Conservation (phyloP, 1,140 invertebrate genomes). For the Reticulitermes speratus region DNA sequence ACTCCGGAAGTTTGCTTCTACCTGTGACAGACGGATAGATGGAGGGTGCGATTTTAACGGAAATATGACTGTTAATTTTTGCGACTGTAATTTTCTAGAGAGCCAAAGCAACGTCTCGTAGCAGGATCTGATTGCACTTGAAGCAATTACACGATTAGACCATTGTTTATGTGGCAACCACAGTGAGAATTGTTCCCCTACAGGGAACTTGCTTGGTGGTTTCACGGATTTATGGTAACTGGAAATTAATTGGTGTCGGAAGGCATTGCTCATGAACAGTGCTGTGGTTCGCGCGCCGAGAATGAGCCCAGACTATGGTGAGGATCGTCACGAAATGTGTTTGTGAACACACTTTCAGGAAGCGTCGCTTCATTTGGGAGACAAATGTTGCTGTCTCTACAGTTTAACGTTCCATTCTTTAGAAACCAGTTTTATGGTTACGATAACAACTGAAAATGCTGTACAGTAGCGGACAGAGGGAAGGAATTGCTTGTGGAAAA, state of each 20-base stretch:
- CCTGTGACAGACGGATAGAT: not conserved
- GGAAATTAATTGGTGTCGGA: constrained; percentile 1
- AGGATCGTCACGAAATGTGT: not conserved
- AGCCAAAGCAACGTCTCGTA: not conserved
- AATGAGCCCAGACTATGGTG: not conserved
- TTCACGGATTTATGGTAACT: constrained; percentile 2
- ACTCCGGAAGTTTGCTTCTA: not conserved
- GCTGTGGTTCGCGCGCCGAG: not conserved
- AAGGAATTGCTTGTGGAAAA: not conserved
- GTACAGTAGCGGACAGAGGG: not conserved
- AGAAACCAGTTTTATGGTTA: not conserved
- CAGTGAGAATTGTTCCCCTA: not conserved
- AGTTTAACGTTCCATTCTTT: not conserved
- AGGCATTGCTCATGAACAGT: not conserved
- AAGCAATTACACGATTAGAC: constrained; percentile 8
- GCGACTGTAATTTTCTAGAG: not conserved
- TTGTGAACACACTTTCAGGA: not conserved
- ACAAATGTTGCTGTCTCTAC: not conserved
- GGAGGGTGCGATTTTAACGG: not conserved
- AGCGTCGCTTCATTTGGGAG: not conserved
- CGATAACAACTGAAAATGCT: not conserved
- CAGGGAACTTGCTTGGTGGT: not conserved
- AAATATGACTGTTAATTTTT: not conserved
- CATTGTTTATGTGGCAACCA: not conserved
- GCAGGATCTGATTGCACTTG: not conserved